Evolutionary conservation across 2,797 vertebrate genomes (phyloP), one percentile per base, ranked within the genome.

Genomic region (Euphonia xanthogaster): DNA sequence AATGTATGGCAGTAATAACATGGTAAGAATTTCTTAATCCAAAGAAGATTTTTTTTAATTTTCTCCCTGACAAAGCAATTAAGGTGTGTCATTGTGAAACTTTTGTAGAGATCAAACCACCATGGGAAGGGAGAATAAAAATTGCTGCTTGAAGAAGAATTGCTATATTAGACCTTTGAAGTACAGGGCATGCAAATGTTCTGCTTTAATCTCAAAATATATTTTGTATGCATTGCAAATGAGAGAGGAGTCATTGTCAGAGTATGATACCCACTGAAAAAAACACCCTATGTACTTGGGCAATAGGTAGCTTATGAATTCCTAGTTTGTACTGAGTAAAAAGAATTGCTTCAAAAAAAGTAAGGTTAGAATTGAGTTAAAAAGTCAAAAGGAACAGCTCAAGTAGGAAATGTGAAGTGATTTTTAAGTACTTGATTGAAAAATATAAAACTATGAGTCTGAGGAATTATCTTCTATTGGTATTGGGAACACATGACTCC

Each of bases 1-100:
- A 99, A 97, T 99, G 99, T 98, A 99, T 99, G 99, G 98, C 98
- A 94, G 92, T 98, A 76, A 95, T 98, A 31, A 98, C 98, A 77
- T 99, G 99, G 99, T 99, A 98, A 96, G 98, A 96, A 92, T 84
- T 90, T 87, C 51, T 83, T 81, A 75, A 88, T 88, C 54, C 18
- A 76, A 90, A 94, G 21, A 71, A 44, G 51, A 31, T 61, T 76
- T 60, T 18, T 24, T 22, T 5, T 4, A 22, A 14, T 20, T 47
- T 78, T 47, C 44, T 25, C 14, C 51, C 31, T 45, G 28, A 73
- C 16, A 19, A 93, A 93, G 85, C 5, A 22, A 40, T 71, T 31
- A 66, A 84, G 35, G 6, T 86, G 5, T 70, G 30, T 74, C 10
- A 51, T 51, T 67, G 47, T 76, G n/a, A 88, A 74, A 33, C 39